phyloP scores from a whole-genome alignment of 2,797 vertebrate species.

The Alosa sapidissima region DNA sequence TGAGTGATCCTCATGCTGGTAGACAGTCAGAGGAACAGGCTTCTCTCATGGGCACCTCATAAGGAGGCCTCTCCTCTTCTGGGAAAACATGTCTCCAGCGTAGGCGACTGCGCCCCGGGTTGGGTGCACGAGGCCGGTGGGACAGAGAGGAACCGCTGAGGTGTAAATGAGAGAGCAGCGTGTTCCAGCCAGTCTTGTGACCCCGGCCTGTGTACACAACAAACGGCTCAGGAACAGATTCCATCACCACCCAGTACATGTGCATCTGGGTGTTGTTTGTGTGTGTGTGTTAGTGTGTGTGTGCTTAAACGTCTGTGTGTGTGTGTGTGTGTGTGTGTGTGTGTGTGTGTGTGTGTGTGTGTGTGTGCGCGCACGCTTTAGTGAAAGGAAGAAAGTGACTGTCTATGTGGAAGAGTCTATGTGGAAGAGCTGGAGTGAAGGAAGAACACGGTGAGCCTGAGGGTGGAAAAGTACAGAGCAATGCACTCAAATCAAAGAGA shows the following conservation, averaged over 20 bases:
- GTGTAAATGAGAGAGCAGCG: constrained; percentile 39
- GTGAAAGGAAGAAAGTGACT: background rate
- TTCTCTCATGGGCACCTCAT: background rate
- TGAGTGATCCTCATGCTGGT: background rate
- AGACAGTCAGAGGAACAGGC: background rate
- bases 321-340: constrained; percentile 1
- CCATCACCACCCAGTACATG: constrained; percentile 34
- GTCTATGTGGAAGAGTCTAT: background rate
- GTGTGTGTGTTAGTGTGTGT: background rate
- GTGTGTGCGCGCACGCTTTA: background rate
- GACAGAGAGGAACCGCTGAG: constrained; percentile 7
- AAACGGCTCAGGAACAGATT: constrained; percentile 60
- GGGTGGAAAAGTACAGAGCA: constrained; percentile 21
- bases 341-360: background rate
- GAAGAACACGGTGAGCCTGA: background rate
- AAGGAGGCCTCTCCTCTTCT: background rate
- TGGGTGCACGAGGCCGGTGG: background rate
- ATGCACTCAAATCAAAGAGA: background rate
- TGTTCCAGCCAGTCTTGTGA: constrained; percentile 56
- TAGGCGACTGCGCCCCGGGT: background rate
- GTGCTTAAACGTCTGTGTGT: background rate
- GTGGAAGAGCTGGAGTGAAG: background rate
- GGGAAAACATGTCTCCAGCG: background rate
- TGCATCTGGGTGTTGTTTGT: background rate
- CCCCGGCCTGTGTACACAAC: constrained; percentile 66